phyloP scores from a whole-genome alignment of 2,888 invertebrate species.

The Sialis fuliginosa region DNA sequence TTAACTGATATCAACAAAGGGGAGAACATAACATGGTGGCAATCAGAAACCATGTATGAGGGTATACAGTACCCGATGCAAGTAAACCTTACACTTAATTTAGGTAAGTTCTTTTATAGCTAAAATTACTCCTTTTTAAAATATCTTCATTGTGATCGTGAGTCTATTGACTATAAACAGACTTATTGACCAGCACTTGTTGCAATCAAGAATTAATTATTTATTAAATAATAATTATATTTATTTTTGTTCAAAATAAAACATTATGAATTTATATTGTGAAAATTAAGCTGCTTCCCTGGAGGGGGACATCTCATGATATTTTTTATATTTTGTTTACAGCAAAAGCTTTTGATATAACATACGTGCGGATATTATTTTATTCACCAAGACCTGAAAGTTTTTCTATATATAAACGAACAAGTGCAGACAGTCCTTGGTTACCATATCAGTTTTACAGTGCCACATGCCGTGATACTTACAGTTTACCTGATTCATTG shows the following conservation, averaged over 20 bases:
- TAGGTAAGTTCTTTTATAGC: constrained; percentile 41
- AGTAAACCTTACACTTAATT: constrained; percentile 80
- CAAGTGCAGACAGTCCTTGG: constrained; percentile 62
- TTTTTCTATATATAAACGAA: constrained; percentile 86
- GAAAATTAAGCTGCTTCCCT: too few relatives aligned
- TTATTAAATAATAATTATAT: too few relatives aligned
- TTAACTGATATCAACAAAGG: constrained; percentile 86
- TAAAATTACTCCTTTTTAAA: too few relatives aligned
- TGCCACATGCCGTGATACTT: constrained; percentile 83
- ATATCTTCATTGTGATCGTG: too few relatives aligned
- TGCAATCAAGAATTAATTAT: too few relatives aligned
- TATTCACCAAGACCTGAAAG: constrained; percentile 94
- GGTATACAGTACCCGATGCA: constrained; percentile 78
- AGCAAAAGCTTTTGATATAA: constrained; percentile 96
- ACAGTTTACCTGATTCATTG: constrained; percentile 62
- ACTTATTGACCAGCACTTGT: too few relatives aligned
- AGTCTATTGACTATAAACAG: too few relatives aligned
- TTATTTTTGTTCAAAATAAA: too few relatives aligned
- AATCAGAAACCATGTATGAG: constrained; percentile 94
- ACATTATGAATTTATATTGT: too few relatives aligned
- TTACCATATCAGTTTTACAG: constrained; percentile 85
- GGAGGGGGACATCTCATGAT: too few relatives aligned
- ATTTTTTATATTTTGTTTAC: constrained; percentile 17
- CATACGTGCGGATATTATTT: constrained; percentile 86
- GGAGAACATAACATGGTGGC: constrained; percentile 91